A percentile compares a stretch with the other conserved stretches of the same genome.
These are phyloP conservation scores for Dryomyza anilis DNA, from an alignment of 2,888 invertebrate genomes.

Conservation along the genomic window DNA sequence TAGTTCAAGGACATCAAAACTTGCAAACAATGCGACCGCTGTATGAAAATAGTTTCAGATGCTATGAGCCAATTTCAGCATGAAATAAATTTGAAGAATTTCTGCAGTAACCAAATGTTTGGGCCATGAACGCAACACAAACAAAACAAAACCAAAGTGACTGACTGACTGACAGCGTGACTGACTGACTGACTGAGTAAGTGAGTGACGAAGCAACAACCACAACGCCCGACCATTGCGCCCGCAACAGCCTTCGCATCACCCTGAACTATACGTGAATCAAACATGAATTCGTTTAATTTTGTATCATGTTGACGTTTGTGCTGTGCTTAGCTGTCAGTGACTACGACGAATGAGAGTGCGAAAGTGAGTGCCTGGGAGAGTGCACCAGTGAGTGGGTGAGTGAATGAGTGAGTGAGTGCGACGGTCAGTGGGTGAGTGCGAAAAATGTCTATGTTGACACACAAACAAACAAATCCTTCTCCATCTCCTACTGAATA, in stretches of 20 bases:
- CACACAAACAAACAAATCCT: constrained; percentile 3
- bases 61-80: background rate
- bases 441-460: background rate
- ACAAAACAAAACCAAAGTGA: background rate
- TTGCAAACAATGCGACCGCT: no score
- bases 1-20: constrained; percentile 18
- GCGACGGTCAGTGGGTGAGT: background rate
- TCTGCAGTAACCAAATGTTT: background rate
- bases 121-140: background rate
- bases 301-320: background rate
- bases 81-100: background rate
- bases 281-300: constrained; percentile 10
- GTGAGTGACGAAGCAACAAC: no score
- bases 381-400: background rate
- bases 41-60: no score
- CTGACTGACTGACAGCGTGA: background rate
- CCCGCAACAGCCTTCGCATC: background rate
- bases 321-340: background rate
- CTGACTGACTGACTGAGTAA: no score
- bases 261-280: constrained; percentile 3
- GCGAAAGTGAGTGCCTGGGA: background rate
- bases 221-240: background rate
- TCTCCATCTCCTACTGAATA: background rate
- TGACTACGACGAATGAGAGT: background rate
- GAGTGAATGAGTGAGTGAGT: background rate